Conservation (phyloP, 2,113 vertebrate genomes). For the Daubentonia madagascariensis region DNA sequence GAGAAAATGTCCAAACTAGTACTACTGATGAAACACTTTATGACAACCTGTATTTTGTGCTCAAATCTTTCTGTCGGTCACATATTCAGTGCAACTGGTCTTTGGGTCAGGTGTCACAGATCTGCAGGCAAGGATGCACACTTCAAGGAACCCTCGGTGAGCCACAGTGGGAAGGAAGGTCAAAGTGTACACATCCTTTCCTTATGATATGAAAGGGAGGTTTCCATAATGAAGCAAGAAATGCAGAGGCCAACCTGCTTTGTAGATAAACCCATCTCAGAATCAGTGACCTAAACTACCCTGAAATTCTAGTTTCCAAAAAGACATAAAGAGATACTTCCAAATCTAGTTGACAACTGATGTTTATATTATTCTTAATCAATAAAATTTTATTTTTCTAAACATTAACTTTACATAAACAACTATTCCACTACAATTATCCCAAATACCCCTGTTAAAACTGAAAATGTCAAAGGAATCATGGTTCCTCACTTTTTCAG, state of each 20-base stretch:
- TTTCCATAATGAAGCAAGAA: neutral
- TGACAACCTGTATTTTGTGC: neutral
- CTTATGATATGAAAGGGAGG: neutral
- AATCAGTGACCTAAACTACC: neutral
- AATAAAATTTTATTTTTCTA: neutral
- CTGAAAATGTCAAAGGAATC: neutral
- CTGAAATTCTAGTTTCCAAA: neutral
- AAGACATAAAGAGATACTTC: neutral
- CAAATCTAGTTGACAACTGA: neutral
- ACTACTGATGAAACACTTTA: neutral
- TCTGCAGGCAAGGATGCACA: neutral
- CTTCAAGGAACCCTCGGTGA: neutral
- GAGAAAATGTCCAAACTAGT: neutral
- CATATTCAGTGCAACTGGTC: neutral
- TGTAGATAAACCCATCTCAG: neutral
- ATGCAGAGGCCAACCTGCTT: neutral
- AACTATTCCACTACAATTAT: neutral
- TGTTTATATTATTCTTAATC: neutral
- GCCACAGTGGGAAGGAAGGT: neutral
- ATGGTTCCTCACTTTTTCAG: neutral
- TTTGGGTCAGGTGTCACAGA: neutral
- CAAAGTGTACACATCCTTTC: neutral
- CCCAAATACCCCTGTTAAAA: neutral
- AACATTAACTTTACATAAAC: neutral
- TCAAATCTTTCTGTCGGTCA: neutral